Conservation (phyloP, 2,888 invertebrate genomes). For the Junonia oenone region DNA sequence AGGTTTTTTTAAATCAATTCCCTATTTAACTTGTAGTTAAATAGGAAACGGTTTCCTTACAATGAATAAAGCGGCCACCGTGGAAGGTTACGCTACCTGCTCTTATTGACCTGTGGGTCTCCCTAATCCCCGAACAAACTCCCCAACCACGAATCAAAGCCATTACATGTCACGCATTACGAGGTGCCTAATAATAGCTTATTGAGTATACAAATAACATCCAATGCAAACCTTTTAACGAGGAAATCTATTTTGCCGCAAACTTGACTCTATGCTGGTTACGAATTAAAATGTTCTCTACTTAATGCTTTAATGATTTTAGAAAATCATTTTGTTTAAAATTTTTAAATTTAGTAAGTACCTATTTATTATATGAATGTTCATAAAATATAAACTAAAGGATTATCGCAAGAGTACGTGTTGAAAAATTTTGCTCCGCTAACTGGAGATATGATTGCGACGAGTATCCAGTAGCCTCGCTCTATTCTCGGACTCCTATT, state of each 20-base stretch:
- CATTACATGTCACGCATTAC: slow-evolving; percentile 42
- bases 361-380: neutral
- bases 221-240: neutral
- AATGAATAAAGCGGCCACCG: slow-evolving; percentile 3
- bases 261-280: too few relatives aligned
- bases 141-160: slow-evolving; percentile 59
- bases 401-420: slow-evolving; percentile 12
- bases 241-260: neutral
- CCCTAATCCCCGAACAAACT: slow-evolving; percentile 58
- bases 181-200: slow-evolving; percentile 28
- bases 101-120: slow-evolving; percentile 55
- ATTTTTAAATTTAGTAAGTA: neutral
- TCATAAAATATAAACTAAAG: neutral
- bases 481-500: slow-evolving; percentile 78
- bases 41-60: slow-evolving; percentile 2
- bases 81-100: slow-evolving; percentile 56
- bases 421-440: slow-evolving; percentile 47
- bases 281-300: neutral
- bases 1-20: too few relatives aligned
- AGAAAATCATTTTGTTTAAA: too few relatives aligned
- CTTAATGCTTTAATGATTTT: neutral
- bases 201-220: slow-evolving; percentile 8
- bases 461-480: slow-evolving; percentile 69
- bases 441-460: slow-evolving; percentile 65
- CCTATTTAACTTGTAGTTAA: too few relatives aligned